Evolutionary conservation across 2,888 invertebrate species (phyloP), one percentile per base, ranked within the genome.

Genomic region (Rhagonycha fulva): DNA sequence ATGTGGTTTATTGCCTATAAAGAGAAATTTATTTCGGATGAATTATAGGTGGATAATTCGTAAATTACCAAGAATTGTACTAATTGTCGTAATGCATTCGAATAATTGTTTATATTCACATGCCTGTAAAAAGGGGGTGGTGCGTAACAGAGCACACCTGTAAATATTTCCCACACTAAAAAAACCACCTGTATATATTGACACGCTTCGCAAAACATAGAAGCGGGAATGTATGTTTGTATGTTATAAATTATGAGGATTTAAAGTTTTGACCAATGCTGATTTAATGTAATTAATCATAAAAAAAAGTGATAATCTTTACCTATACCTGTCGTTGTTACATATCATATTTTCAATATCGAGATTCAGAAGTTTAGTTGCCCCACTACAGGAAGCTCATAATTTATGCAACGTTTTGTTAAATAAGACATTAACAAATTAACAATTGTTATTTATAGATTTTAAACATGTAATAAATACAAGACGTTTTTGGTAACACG

Each of bases 111-210:
- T 71, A 66, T 71, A 32, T 76, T 75, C 72, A 72, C 76, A 74
- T 73, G 74, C 24, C 60, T 26, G 67, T 30, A 62, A 72, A 69
- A 69, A 71, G 63, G 60, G 72, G 74, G 72, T 63, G 75, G 68
- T 66, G 80, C 77, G 78, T 78, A 26, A 60, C 63, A 12, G 19
- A 60, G 81, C 80, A 76, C 83, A 83, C 83, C 83, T 83, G 83
- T 82, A 79, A 71, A 76, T 78, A 77, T 80, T 83, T 83, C 83
- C 83, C 83, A 83, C 83, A 83, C 79, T 82, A 78, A 76, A 80
- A 80, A 81, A 80, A 78, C 81, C 82, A 82, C 82, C 82, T 83
- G 82, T 81, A 32, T 30, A 70, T 63, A 69, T 74, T 70, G 82
- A 82, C 78, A 83, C 83, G 83, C 82, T 83, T 81, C 79, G 78